These are phyloP conservation scores for Coregonus suidteri DNA, from an alignment of 2,797 vertebrate species.

Conservation along the genomic window DNA sequence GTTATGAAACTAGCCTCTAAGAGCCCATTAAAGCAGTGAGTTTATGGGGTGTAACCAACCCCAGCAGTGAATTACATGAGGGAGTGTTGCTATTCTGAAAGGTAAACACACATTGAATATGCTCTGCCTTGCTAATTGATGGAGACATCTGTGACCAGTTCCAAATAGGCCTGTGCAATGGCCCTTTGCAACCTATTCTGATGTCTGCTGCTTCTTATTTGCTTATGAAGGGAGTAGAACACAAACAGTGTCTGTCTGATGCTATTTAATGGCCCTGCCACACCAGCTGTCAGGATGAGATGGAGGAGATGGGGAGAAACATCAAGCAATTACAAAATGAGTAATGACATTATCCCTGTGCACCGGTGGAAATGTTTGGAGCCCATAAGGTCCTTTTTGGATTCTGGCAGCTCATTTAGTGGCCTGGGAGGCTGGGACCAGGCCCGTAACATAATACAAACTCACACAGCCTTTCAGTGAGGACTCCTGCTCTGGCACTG, in stretches of 20 bases:
- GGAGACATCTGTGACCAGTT: conserved; percentile 53
- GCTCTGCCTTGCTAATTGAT: conserved; percentile 46
- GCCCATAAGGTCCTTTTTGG: conserved; percentile 23
- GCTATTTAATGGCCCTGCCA: conserved; percentile 23
- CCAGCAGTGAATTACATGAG: neutral
- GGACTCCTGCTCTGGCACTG: conserved; percentile 25
- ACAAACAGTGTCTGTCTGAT: conserved; percentile 20
- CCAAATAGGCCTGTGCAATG: conserved; percentile 41
- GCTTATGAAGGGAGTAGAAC: conserved; percentile 30
- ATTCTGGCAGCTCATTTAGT: conserved; percentile 31
- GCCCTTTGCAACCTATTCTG: conserved; percentile 34
- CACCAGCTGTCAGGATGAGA: conserved; percentile 38
- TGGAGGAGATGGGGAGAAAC: conserved; percentile 22
- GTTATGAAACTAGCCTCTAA: neutral
- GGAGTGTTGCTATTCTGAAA: conserved; percentile 31
- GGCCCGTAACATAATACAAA: conserved; percentile 38
- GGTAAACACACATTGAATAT: conserved; percentile 49
- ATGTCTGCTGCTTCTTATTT: conserved; percentile 47
- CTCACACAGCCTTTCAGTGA: conserved; percentile 43
- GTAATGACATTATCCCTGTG: conserved; percentile 23
- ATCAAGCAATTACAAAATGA: conserved; percentile 38
- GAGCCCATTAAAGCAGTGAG: neutral
- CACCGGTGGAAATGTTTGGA: conserved; percentile 22
- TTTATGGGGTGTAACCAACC: neutral
- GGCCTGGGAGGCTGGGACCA: conserved; percentile 16